These are phyloP conservation scores for Atta colombica DNA, from an alignment of 1,140 invertebrate genomes.

Conservation along the genomic window DNA sequence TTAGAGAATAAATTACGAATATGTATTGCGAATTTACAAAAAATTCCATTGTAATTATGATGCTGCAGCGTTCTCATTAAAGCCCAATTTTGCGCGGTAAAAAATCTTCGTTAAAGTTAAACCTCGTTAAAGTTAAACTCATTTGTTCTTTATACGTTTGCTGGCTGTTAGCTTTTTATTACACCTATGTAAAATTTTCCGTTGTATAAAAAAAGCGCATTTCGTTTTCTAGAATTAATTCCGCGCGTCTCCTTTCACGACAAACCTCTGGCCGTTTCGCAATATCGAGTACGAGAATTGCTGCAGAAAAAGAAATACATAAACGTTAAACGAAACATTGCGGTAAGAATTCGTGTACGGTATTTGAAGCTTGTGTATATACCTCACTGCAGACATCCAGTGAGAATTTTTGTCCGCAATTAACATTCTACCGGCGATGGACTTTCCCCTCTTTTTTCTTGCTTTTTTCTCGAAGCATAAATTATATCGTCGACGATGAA, in stretches of 20 bases:
- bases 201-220: neutral
- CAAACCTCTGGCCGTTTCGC: neutral
- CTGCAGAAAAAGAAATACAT: neutral
- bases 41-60: neutral
- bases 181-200: neutral
- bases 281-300: constrained; percentile 10
- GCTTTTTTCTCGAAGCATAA: constrained; percentile 39
- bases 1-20: constrained; percentile 10
- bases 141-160: constrained; percentile 8
- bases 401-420: constrained; percentile 28
- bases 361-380: constrained; percentile 32
- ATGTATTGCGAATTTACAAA: neutral
- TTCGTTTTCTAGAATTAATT: neutral
- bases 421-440: constrained; percentile 34
- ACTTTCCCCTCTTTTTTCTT: neutral
- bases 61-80: constrained; percentile 2
- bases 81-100: neutral
- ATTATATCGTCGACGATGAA: constrained; percentile 35
- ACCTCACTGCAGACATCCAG: neutral
- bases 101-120: constrained; percentile 18
- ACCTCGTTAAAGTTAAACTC: constrained; percentile 7
- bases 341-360: neutral
- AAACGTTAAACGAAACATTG: constrained; percentile 8
- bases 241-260: neutral
- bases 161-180: neutral